These are phyloP conservation scores for Drosophila melanosoma DNA, from an alignment of 2,888 invertebrate species.

Conservation along the genomic window DNA sequence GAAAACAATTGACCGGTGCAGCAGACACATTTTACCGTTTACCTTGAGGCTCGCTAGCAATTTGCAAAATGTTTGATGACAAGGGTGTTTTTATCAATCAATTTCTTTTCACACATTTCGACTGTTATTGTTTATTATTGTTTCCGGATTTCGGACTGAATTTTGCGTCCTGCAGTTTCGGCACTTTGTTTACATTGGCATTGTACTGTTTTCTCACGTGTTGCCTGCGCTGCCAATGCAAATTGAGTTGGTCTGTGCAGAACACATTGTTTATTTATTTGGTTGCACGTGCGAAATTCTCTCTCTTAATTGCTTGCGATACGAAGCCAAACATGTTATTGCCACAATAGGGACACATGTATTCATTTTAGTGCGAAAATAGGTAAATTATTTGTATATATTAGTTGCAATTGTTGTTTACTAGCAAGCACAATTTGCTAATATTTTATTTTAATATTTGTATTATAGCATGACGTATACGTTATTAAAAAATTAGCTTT, in stretches of 20 bases:
- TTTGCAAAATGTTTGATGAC: conserved; percentile 44
- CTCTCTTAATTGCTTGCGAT: conserved; percentile 53
- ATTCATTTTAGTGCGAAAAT: background rate
- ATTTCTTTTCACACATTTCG: conserved; percentile 38
- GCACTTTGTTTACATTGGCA: conserved; percentile 39
- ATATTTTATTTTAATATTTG: background rate
- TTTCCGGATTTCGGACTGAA: conserved; percentile 10
- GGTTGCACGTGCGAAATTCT: conserved; percentile 54
- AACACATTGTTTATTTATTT: conserved; percentile 68
- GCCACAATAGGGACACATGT: background rate
- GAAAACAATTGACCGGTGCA: conserved; percentile 57
- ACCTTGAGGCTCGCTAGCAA: conserved; percentile 42
- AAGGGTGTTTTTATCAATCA: conserved; percentile 55
- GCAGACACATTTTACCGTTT: conserved; percentile 22
- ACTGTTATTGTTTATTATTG: conserved; percentile 30
- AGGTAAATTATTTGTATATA: background rate
- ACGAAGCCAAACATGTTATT: conserved; percentile 13
- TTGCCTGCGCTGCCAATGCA: conserved; percentile 55
- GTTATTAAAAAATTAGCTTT: conserved; percentile 16
- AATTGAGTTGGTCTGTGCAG: conserved; percentile 57
- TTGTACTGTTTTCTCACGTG: conserved; percentile 70
- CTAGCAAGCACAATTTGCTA: background rate
- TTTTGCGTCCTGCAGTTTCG: conserved; percentile 18
- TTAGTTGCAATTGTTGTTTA: conserved; percentile 25
- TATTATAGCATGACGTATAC: conserved; percentile 16